phyloP scores from a whole-genome alignment of 1,140 invertebrate species.

The Pomacea maculata region DNA sequence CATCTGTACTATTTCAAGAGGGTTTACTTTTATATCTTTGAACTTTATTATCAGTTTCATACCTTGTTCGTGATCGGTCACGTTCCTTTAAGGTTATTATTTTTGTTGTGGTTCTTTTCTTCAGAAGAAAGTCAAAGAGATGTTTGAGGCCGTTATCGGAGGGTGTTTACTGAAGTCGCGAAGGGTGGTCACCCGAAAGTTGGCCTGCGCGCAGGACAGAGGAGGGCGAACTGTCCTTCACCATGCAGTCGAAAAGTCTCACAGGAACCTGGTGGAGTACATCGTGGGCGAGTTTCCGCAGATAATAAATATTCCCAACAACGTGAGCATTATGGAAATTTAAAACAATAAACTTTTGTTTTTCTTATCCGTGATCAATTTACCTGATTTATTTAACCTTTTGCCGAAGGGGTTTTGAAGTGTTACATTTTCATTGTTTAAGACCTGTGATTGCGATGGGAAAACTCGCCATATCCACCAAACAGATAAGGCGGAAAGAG shows the following conservation, averaged over 20 bases:
- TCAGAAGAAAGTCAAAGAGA: slow-evolving; percentile 15
- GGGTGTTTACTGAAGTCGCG: slow-evolving; percentile 13
- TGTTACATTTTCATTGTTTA: no score
- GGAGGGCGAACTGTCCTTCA: slow-evolving; percentile 51
- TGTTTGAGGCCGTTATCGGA: slow-evolving; percentile 19
- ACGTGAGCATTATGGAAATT: slow-evolving; percentile 31
- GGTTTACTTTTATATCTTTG: not conserved
- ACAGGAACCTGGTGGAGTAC: slow-evolving; percentile 28
- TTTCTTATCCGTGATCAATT: no score
- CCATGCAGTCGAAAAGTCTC: slow-evolving; percentile 42
- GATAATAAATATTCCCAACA: slow-evolving; percentile 43
- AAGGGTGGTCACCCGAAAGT: slow-evolving; percentile 43
- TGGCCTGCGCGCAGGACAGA: slow-evolving; percentile 44
- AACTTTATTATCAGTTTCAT: not conserved
- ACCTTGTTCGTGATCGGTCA: not conserved
- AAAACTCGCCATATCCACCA: no score
- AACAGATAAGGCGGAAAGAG: no score
- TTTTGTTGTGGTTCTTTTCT: not conserved
- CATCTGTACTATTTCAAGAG: not conserved
- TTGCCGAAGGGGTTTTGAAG: not conserved
- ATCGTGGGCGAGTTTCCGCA: slow-evolving; percentile 38
- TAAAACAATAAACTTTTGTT: no score
- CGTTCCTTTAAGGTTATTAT: not conserved
- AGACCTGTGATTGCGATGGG: no score
- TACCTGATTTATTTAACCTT: not conserved